These are phyloP conservation scores for Babylonia areolata DNA, from an alignment of 1,140 invertebrate genomes.

Conservation along the genomic window DNA sequence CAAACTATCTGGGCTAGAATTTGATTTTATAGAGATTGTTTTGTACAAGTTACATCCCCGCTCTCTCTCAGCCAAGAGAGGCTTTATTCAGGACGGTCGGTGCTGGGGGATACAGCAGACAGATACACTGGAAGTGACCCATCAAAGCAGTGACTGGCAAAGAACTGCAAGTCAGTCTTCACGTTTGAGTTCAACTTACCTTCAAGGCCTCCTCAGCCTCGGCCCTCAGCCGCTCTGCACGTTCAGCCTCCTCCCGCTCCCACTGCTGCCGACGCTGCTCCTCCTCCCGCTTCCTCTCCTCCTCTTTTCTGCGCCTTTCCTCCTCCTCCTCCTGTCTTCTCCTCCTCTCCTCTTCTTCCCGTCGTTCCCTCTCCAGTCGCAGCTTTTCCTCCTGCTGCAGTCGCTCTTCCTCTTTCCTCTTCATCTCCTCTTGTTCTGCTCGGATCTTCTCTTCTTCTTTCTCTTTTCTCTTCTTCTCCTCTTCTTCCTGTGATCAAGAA, in stretches of 20 bases:
- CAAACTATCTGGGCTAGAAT: too few species aligned
- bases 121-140: too few species aligned
- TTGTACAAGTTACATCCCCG: too few species aligned
- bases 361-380: background rate
- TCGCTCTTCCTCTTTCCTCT: conserved; percentile 12
- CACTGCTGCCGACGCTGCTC: conserved; percentile 21
- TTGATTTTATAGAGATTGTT: too few species aligned
- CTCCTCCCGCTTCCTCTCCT: conserved; percentile 27
- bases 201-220: conserved; percentile 34
- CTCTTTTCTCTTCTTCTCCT: too few species aligned
- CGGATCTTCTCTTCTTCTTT: background rate
- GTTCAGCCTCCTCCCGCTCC: conserved; percentile 40
- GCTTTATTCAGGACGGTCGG: too few species aligned
- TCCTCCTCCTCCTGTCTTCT: conserved; percentile 6
- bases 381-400: background rate
- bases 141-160: too few species aligned
- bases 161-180: too few species aligned
- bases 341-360: conserved; percentile 19
- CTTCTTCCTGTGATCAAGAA: too few species aligned
- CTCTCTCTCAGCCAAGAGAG: too few species aligned
- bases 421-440: conserved; percentile 25
- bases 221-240: conserved; percentile 6
- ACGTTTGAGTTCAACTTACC: too few species aligned
- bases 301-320: conserved; percentile 19
- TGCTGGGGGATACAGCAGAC: too few species aligned